Evolutionary conservation across 2,113 vertebrate species (phyloP).

Genomic region (Tachuris rubrigastra): DNA sequence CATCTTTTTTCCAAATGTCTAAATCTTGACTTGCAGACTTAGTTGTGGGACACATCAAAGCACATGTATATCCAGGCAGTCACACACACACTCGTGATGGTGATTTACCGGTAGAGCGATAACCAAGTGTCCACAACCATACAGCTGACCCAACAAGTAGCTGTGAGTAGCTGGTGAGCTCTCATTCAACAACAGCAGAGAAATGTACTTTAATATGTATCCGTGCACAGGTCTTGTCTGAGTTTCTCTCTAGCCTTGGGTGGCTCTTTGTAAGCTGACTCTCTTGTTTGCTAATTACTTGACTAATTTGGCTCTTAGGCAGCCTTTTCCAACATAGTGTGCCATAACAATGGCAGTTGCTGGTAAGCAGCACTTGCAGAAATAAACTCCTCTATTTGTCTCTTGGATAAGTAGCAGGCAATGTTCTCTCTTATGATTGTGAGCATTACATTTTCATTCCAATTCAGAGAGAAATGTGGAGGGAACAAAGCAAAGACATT

Average conservation of each 20-base stretch:
- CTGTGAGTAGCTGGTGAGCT: background rate
- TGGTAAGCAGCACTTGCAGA: background rate
- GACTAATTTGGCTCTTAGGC: background rate
- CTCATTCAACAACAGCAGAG: background rate
- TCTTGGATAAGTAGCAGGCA: background rate
- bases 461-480: background rate
- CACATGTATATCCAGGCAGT: background rate
- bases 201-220: accelerated
- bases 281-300: background rate
- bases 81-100: no score
- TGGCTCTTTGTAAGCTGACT: background rate
- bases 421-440: background rate
- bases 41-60: background rate
- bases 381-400: background rate
- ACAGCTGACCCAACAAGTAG: background rate
- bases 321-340: background rate
- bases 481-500: background rate
- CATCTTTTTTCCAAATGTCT: conserved; percentile 23
- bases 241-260: background rate
- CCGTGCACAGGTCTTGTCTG: background rate
- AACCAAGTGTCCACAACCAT: background rate
- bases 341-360: background rate
- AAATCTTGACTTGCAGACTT: background rate
- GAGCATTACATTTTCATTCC: background rate
- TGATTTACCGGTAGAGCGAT: background rate